Evolutionary conservation across 2,113 vertebrate species (phyloP), one percentile per base, ranked within the genome.

Genomic region (Colius striatus): DNA sequence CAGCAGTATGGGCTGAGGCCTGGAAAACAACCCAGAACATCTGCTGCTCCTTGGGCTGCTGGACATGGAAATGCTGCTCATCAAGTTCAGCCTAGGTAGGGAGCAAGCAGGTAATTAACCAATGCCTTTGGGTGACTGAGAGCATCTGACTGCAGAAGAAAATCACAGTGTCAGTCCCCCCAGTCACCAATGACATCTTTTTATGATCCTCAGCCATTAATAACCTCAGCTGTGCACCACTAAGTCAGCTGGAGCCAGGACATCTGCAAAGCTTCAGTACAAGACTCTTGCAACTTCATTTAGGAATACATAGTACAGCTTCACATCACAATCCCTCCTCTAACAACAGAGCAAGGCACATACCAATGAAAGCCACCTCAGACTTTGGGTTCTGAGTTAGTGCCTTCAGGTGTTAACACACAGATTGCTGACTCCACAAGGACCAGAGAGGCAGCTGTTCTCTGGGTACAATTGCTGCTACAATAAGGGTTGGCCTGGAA

Each of bases 31-130:
- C 43, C 62, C 91, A 89, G 50, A 87, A 89, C 50, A 70, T 70
- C 87, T 87, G 95, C 92, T 94, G 79, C 79, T 92, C 60, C 85
- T 38, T 18, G n/a, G 68, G 76, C 78, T 96, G 92, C 63, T 53
- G 77, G 22, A 34, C 68, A 12, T 18, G 68, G 63, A 87, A 94
- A 48, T 62, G 84, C 60, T 84, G 87, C 1, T 89, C 65, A 87
- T 55, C 84, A 62, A 87, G 80, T 30, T 75, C 65, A 81, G 91
- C 61, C 45, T 3, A 48, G 82, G 86, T 19, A 55, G 76, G 89
- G 91, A 95, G 80, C 73, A 91, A 92, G 72, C 70, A 95, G 89
- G 86, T 86, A 63, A 92, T 87, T 71, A 92, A 63, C 5, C 51
- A 47, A 55, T 62, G 86, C 76, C 76, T 89, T 13, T 51, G 58